These are phyloP conservation scores for Microplitis manilae DNA, from an alignment of 2,888 invertebrate genomes.

Conservation along the genomic window DNA sequence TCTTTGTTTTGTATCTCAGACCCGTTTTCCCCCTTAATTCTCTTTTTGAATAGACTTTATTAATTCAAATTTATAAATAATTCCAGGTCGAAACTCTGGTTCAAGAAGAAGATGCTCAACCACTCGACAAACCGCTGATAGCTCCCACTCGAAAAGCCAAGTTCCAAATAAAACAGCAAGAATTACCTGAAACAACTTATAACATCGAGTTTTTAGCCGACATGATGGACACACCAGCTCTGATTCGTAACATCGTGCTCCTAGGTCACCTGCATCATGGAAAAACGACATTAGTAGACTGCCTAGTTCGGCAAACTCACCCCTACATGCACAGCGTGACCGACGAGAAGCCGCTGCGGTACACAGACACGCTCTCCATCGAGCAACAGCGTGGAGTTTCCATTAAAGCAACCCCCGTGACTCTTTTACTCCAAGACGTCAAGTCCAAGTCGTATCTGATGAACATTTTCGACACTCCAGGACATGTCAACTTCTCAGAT, in stretches of 20 bases:
- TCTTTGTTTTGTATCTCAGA: no score
- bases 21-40: no score
- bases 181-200: conserved; percentile 93
- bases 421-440: conserved; percentile 92
- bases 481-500: conserved; percentile 99
- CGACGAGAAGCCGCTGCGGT: conserved; percentile 77
- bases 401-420: conserved; percentile 96
- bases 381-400: conserved; percentile 98
- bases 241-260: conserved; percentile 95
- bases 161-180: conserved; percentile 94
- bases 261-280: conserved; percentile 99
- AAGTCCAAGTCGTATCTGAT: conserved; percentile 96
- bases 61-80: background rate
- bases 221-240: conserved; percentile 95
- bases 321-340: conserved; percentile 89
- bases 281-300: conserved; percentile 98
- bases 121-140: conserved; percentile 91
- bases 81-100: conserved; percentile 93
- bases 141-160: conserved; percentile 96
- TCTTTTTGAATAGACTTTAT: background rate
- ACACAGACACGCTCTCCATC: conserved; percentile 96
- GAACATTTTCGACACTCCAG: conserved; percentile 97
- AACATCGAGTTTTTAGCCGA: conserved; percentile 98
- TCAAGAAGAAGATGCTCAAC: conserved; percentile 98
- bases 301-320: conserved; percentile 96